Conservation (phyloP, 2,113 vertebrate species). For the Catharus bicknelli region DNA sequence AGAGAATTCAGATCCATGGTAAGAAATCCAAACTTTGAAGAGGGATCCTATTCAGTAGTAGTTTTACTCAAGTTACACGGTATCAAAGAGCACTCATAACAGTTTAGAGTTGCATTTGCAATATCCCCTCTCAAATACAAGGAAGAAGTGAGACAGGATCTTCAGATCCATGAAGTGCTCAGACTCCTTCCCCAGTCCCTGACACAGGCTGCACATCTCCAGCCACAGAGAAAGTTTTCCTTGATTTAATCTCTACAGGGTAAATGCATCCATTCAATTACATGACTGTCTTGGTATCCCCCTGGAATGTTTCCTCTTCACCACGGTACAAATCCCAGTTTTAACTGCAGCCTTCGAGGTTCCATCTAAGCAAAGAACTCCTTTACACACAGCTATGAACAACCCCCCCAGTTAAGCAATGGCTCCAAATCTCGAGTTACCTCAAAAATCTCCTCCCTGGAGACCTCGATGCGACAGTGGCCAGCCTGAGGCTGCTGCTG, state of each 20-base stretch:
- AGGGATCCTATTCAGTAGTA: background rate
- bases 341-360: background rate
- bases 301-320: background rate
- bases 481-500: constrained; percentile 98
- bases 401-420: background rate
- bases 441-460: constrained; percentile 97
- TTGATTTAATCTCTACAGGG: background rate
- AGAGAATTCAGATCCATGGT: background rate
- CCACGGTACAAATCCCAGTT: background rate
- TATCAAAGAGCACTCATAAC: background rate
- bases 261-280: background rate
- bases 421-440: constrained; percentile 65
- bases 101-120: background rate
- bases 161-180: rapidly evolving
- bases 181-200: background rate
- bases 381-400: background rate
- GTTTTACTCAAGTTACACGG: background rate
- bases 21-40: background rate
- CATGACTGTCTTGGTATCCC: background rate
- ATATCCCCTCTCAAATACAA: background rate
- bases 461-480: constrained; percentile 97
- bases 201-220: background rate
- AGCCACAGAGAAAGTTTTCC: background rate
- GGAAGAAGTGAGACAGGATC: background rate
- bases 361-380: background rate